Evolutionary conservation across 2,113 vertebrate species (phyloP).

Genomic region (Bagarius yarrelli): DNA sequence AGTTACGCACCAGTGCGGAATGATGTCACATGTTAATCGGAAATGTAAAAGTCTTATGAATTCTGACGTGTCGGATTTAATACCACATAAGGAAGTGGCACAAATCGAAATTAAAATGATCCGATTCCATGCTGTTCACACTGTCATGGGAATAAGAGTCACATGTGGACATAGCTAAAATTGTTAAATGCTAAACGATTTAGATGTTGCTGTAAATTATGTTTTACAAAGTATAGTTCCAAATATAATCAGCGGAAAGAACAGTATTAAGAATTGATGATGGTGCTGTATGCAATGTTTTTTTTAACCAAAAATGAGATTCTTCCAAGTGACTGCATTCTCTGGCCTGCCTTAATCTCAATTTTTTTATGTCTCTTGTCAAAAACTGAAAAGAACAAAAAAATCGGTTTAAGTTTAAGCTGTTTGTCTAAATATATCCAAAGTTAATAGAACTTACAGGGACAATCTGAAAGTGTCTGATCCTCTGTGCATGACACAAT

Average conservation of each 20-base stretch:
- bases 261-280: neutral
- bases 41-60: no score
- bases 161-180: no score
- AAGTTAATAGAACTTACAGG: slow-evolving; percentile 80
- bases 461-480: slow-evolving; percentile 98
- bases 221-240: neutral
- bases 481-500: slow-evolving; percentile 90
- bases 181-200: no score
- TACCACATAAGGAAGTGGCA: no score
- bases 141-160: no score
- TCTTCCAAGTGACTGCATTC: neutral
- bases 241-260: neutral
- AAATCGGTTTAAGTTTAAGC: neutral
- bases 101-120: no score
- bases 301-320: neutral
- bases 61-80: no score
- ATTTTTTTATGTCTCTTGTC: neutral
- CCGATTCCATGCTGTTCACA: no score
- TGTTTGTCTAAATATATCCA: neutral
- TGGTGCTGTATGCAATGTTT: neutral
- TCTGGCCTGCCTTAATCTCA: neutral
- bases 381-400: neutral
- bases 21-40: no score
- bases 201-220: neutral
- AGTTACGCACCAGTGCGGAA: no score